Conservation (phyloP, 2,888 invertebrate genomes). For the Megastigmus dorsalis region DNA sequence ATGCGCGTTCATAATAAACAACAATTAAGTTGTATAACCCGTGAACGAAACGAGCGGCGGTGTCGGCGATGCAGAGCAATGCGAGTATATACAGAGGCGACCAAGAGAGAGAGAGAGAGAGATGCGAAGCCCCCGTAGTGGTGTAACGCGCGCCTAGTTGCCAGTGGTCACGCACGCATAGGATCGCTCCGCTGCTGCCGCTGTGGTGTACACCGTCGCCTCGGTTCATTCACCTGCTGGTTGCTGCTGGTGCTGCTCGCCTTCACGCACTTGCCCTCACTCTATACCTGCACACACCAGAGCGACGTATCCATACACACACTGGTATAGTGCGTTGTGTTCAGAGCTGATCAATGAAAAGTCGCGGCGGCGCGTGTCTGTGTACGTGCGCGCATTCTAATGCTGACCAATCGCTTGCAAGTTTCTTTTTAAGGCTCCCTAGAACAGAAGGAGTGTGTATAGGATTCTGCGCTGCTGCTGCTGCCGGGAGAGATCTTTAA, state of each 20-base stretch:
- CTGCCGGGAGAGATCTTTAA: no score
- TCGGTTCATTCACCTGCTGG: constrained; percentile 39
- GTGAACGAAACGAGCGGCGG: no score
- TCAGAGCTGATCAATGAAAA: constrained; percentile 38
- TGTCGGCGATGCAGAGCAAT: no score
- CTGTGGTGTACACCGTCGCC: no score
- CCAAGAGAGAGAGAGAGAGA: no score
- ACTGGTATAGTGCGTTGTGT: no score
- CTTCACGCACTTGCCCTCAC: background rate
- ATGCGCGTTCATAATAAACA: constrained; percentile 41
- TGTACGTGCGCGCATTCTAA: constrained; percentile 36
- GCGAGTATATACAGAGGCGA: no score
- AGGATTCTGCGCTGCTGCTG: no score
- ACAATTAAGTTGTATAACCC: constrained; percentile 40
- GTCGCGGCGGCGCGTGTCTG: no score
- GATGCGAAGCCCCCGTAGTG: background rate
- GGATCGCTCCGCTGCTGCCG: background rate
- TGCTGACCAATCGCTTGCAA: background rate
- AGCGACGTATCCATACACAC: background rate
- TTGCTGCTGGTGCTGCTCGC: background rate
- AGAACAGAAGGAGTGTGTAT: no score
- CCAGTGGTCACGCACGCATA: constrained; percentile 34
- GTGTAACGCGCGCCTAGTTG: background rate
- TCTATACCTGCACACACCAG: no score
- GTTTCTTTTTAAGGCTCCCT: constrained; percentile 24